phyloP scores from a whole-genome alignment of 2,113 vertebrate genomes.

The Mirounga angustirostris region DNA sequence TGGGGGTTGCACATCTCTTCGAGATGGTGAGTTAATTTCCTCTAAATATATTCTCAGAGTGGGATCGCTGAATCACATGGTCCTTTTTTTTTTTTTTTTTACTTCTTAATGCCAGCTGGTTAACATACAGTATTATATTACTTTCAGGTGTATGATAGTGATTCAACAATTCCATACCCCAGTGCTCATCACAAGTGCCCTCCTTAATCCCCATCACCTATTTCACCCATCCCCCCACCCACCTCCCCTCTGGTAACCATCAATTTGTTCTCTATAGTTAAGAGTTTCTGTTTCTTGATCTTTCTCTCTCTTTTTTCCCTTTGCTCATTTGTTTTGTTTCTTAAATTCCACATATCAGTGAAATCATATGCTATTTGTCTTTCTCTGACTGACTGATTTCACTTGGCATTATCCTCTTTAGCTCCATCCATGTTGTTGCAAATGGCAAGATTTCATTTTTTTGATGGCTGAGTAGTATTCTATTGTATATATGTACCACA shows the following conservation, averaged over 20 bases:
- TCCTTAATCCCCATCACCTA: not conserved
- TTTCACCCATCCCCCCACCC: not conserved
- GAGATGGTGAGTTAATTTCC: not conserved
- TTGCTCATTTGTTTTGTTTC: not conserved
- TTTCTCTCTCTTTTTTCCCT: not conserved
- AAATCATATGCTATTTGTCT: not conserved
- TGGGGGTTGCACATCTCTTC: not conserved
- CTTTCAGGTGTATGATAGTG: not conserved
- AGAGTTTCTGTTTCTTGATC: not conserved
- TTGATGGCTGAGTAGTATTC: not conserved
- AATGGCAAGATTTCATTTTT: not conserved
- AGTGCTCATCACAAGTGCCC: not conserved
- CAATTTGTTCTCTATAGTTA: not conserved
- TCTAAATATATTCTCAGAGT: not conserved
- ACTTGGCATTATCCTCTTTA: not conserved
- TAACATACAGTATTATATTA: not conserved
- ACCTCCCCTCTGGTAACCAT: not conserved
- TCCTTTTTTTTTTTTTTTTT: not conserved
- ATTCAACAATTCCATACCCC: not conserved
- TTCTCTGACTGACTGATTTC: not conserved
- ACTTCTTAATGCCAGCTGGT: not conserved
- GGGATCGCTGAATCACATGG: not conserved
- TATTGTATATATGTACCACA: not conserved
- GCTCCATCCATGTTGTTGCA: not conserved
- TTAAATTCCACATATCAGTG: not conserved